Evolutionary conservation across 2,888 invertebrate species (phyloP), one percentile per base, ranked within the genome.

Genomic region (Sarcophaga rosellei): DNA sequence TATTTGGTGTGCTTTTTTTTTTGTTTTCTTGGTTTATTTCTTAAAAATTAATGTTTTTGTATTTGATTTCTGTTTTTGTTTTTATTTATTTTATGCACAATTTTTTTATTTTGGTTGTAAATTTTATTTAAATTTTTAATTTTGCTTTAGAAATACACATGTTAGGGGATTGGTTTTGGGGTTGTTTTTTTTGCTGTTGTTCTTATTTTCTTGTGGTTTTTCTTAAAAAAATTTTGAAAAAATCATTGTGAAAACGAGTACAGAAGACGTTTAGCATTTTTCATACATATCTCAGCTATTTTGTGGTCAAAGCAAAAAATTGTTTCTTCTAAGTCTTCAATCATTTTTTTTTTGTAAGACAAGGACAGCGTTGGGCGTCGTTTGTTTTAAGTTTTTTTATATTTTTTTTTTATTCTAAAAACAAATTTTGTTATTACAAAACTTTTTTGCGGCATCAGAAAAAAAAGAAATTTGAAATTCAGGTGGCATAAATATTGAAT

Each of bases 31-130:
- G 45, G 11, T 61, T 20, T 20, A 20, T n/a, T 69, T 78, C 12
- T 44, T 53, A 70, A 59, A 17, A 80, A 73, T 80, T 66, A 10
- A 12, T 72, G 21, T 57, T 66, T 65, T 59, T 72, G 57, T 12
- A 45, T 47, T 57, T 57, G 47, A 15, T 62, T 47, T 35, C 10
- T 3, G 25, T 25, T 25, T 25, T 25, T 45, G 57, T 1, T 66
- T 72, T 15, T 47, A 59, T 44, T 80, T 65, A 66, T 73, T 72
- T 72, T 73, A 72, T 70, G 63, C 59, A 66, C 44, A 73, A 45
- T 21, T 44, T 35, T 35, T 45, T 21, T 11, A 1, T 4, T 11
- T 44, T 66, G 44, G 53, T 79, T 61, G 15, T 10, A 57, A 15
- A 10, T 78, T 65, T 21, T 11, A 8, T 65, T 23, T 57, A 17